phyloP scores from a whole-genome alignment of 2,797 vertebrate genomes.

The Gambusia yucatana region DNA sequence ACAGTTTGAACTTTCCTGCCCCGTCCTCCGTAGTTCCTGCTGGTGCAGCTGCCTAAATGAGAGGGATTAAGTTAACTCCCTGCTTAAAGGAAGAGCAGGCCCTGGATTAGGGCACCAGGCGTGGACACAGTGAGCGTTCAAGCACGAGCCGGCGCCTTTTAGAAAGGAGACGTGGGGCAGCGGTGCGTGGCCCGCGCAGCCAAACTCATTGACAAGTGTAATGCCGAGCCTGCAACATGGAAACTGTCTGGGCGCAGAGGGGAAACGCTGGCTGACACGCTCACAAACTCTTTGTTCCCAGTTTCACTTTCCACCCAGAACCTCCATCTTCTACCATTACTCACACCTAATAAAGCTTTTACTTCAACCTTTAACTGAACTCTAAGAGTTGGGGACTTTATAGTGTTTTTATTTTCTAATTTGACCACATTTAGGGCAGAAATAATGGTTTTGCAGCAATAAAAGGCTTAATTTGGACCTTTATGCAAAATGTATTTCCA shows the following conservation, averaged over 20 bases:
- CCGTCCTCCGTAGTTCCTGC: constrained; percentile 52
- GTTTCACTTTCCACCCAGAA: background rate
- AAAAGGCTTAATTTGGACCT: background rate
- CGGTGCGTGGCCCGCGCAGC: constrained; percentile 53
- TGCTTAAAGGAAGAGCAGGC: constrained; percentile 78
- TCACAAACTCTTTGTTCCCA: constrained; percentile 28
- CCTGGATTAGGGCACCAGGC: constrained; percentile 74
- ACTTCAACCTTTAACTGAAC: background rate
- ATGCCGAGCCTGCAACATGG: constrained; percentile 60
- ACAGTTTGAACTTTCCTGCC: constrained; percentile 48
- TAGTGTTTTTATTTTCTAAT: background rate
- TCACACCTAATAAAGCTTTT: constrained; percentile 13
- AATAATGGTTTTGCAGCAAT: background rate
- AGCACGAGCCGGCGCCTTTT: constrained; percentile 78
- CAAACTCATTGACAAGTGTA: constrained; percentile 72
- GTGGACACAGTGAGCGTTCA: constrained; percentile 78
- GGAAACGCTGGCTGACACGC: constrained; percentile 55
- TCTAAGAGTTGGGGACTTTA: background rate
- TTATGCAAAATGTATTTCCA: no score
- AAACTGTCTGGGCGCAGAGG: constrained; percentile 57
- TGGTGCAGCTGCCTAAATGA: constrained; percentile 81
- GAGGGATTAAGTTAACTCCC: constrained; percentile 80
- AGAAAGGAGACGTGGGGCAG: constrained; percentile 70
- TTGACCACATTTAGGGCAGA: background rate
- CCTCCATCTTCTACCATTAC: constrained; percentile 20